Conservation (phyloP, 1,140 invertebrate genomes). For the Formica selysi region DNA sequence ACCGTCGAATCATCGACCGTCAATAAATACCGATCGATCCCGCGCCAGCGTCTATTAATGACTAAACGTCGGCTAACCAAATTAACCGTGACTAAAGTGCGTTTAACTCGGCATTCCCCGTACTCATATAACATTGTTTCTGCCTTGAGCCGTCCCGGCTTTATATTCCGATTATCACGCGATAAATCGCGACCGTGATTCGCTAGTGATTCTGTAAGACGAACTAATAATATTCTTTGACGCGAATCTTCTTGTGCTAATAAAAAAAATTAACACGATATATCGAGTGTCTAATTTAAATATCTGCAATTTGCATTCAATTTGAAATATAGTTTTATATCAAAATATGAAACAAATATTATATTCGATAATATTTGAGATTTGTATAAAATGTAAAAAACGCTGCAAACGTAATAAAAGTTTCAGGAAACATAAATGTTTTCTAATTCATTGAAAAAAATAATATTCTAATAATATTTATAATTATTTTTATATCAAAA, state of each 20-base stretch:
- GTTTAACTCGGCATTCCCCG: constrained; percentile 77
- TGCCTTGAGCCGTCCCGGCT: not conserved
- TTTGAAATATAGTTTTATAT: constrained; percentile 7
- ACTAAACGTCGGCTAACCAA: constrained; percentile 85
- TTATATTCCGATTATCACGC: not conserved
- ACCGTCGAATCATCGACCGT: constrained; percentile 83
- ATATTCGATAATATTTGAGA: not conserved
- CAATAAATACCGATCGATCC: constrained; percentile 86
- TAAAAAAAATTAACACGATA: not conserved
- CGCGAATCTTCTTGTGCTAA: not conserved
- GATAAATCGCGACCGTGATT: constrained; percentile 46
- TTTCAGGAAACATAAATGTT: not conserved
- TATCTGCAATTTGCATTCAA: not conserved
- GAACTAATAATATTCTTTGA: constrained; percentile 27
- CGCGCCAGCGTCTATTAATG: constrained; percentile 82
- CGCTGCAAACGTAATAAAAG: no score
- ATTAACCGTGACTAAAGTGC: constrained; percentile 86
- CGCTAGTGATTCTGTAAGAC: constrained; percentile 30
- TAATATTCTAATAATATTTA: not conserved
- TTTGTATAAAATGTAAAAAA: no score
- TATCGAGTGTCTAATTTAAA: not conserved
- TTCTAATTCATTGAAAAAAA: not conserved
- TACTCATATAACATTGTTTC: constrained; percentile 60
- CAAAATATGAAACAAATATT: not conserved
- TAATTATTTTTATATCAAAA: not conserved